These are phyloP conservation scores for Drosophila arawakana DNA, from an alignment of 1,140 invertebrate species.

Conservation along the genomic window DNA sequence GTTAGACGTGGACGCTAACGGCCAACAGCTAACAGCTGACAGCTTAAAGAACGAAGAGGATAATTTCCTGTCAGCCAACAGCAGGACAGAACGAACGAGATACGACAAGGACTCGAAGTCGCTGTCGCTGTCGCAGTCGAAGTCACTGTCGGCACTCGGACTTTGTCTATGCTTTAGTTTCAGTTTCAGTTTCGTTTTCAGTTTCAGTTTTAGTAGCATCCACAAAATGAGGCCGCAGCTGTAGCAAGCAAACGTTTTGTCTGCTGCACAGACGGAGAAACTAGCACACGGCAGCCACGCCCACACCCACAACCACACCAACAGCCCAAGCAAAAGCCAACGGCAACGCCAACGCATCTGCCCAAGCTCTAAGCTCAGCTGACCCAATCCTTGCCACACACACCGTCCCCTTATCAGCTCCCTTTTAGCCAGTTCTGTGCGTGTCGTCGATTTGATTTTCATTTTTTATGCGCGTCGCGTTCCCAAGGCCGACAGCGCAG, in stretches of 20 bases:
- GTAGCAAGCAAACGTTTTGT: constrained; percentile 41
- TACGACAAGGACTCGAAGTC: constrained; percentile 8
- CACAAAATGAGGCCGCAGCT: constrained; percentile 64
- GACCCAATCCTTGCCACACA: constrained; percentile 34
- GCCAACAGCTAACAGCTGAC: constrained; percentile 24
- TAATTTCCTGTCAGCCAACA: constrained; percentile 19
- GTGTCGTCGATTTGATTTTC: constrained; percentile 72
- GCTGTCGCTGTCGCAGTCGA: constrained; percentile 6
- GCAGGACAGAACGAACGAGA: not conserved
- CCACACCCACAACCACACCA: constrained; percentile 15
- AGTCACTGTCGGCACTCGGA: constrained; percentile 11
- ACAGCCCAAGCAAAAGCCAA: too few relatives aligned
- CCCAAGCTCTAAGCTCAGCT: constrained; percentile 18
- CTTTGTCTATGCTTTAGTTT: constrained; percentile 33
- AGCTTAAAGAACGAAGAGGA: constrained; percentile 26
- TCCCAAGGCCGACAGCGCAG: constrained; percentile 55
- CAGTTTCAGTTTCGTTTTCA: constrained; percentile 44
- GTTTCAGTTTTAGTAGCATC: constrained; percentile 47
- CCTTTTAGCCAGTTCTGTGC: constrained; percentile 50
- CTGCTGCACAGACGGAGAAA: constrained; percentile 61
- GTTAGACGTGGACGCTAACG: constrained; percentile 18
- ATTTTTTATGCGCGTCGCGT: constrained; percentile 69
- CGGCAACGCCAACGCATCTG: not conserved
- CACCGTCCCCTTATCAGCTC: not conserved
- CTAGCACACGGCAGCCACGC: constrained; percentile 75